These are phyloP conservation scores for Chelon auratus DNA, from an alignment of 2,797 vertebrate genomes.

Conservation along the genomic window DNA sequence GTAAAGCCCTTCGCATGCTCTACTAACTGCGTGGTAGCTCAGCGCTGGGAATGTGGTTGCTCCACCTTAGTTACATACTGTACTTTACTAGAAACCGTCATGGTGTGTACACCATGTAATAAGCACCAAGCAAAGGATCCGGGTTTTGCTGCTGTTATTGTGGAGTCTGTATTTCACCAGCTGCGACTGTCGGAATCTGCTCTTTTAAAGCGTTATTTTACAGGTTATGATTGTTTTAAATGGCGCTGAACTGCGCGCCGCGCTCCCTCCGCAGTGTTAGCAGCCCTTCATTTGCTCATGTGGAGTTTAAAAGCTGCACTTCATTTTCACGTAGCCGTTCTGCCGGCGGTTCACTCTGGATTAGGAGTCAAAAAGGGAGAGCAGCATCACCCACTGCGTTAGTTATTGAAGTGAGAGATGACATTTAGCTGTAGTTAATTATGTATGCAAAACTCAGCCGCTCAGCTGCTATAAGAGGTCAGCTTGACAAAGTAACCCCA, in stretches of 20 bases:
- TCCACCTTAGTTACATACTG: slow-evolving; percentile 56
- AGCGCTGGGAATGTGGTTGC: slow-evolving; percentile 37
- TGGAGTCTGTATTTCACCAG: slow-evolving; percentile 10
- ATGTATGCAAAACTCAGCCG: slow-evolving; percentile 84
- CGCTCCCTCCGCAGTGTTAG: slow-evolving; percentile 22
- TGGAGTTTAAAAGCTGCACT: slow-evolving; percentile 69
- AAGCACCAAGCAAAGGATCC: slow-evolving; percentile 16
- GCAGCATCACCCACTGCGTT: slow-evolving; percentile 78
- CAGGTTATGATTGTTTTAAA: slow-evolving; percentile 54
- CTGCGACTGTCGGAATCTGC: slow-evolving; percentile 13
- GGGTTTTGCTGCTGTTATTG: slow-evolving; percentile 10
- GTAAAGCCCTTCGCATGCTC: slow-evolving; percentile 48
- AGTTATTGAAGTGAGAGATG: slow-evolving; percentile 81
- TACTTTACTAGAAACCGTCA: slow-evolving; percentile 43
- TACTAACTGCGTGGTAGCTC: slow-evolving; percentile 45
- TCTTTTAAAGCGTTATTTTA: slow-evolving; percentile 37
- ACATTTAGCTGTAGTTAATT: slow-evolving; percentile 85
- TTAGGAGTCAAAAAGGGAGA: slow-evolving; percentile 75
- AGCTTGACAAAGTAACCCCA: slow-evolving; percentile 83
- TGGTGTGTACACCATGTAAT: slow-evolving; percentile 17
- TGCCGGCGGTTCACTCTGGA: slow-evolving; percentile 63
- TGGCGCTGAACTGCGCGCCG: slow-evolving; percentile 41
- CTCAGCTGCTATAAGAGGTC: slow-evolving; percentile 80
- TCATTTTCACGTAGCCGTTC: slow-evolving; percentile 62
- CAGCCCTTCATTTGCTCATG: slow-evolving; percentile 54